phyloP scores from a whole-genome alignment of 2,797 vertebrate species.

The Rhinichthys osculus region DNA sequence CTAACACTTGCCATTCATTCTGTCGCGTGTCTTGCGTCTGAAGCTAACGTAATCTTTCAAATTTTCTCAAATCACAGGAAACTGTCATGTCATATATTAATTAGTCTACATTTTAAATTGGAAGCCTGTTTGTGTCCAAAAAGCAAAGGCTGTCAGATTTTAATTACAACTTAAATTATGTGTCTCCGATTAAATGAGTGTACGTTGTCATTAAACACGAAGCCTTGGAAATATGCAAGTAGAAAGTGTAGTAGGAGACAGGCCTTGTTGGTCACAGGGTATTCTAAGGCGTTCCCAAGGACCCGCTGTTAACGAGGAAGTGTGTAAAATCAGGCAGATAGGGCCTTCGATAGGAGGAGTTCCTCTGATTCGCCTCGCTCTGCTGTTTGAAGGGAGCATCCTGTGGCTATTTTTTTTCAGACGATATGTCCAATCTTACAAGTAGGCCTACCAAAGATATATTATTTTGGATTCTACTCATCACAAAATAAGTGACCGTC shows the following conservation, averaged over 20 bases:
- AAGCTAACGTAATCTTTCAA: neutral
- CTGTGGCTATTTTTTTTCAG: conserved; percentile 41
- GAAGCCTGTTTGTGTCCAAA: neutral
- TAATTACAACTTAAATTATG: neutral
- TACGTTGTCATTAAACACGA: neutral
- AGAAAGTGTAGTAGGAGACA: neutral
- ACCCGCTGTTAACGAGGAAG: conserved; percentile 70
- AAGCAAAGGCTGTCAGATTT: neutral
- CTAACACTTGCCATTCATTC: conserved; percentile 16
- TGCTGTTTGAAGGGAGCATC: conserved; percentile 56
- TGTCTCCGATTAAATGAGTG: neutral
- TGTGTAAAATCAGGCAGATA: conserved; percentile 82
- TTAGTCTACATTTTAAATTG: neutral
- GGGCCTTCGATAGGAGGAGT: conserved; percentile 77
- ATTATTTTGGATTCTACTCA: neutral
- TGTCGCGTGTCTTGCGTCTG: conserved; percentile 59
- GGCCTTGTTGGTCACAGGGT: neutral
- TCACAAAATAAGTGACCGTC: neutral
- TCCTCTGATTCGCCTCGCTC: conserved; percentile 84
- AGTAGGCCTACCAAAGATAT: neutral
- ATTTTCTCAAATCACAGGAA: neutral
- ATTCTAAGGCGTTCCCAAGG: conserved; percentile 73
- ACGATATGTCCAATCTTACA: conserved; percentile 21
- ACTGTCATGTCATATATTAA: neutral
- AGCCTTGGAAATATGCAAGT: neutral